Evolutionary conservation across 2,797 vertebrate genomes (phyloP).

Genomic region (Heliangelus exortis): DNA sequence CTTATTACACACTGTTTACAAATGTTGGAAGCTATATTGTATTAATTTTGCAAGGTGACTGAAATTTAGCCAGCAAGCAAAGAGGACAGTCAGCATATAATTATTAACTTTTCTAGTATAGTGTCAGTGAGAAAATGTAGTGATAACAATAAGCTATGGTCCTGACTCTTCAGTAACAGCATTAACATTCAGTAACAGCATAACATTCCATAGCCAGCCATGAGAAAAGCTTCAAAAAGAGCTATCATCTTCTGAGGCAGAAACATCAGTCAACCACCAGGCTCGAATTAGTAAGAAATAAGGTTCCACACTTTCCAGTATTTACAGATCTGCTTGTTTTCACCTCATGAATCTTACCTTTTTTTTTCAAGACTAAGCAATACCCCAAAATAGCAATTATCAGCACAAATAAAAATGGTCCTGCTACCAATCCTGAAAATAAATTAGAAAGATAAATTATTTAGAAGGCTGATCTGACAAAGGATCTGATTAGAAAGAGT

Average conservation of each 20-base stretch:
- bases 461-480: background rate
- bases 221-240: background rate
- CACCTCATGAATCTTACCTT: constrained; percentile 57
- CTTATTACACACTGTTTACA: background rate
- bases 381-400: constrained; percentile 31
- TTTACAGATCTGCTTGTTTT: background rate
- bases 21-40: background rate
- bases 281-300: background rate
- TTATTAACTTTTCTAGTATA: background rate
- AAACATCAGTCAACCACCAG: background rate
- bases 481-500: background rate
- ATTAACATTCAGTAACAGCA: background rate
- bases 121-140: background rate
- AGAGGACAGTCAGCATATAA: background rate
- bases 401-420: constrained; percentile 22
- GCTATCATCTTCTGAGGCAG: background rate
- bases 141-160: background rate
- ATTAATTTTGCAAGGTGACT: background rate
- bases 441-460: background rate
- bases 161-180: background rate
- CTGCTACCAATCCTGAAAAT: constrained; percentile 60
- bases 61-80: background rate
- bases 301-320: background rate
- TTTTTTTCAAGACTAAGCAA: constrained; percentile 54
- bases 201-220: background rate